Evolutionary conservation across 2,113 vertebrate genomes (phyloP), one percentile per base, ranked within the genome.

Genomic region (Phasianus colchicus): DNA sequence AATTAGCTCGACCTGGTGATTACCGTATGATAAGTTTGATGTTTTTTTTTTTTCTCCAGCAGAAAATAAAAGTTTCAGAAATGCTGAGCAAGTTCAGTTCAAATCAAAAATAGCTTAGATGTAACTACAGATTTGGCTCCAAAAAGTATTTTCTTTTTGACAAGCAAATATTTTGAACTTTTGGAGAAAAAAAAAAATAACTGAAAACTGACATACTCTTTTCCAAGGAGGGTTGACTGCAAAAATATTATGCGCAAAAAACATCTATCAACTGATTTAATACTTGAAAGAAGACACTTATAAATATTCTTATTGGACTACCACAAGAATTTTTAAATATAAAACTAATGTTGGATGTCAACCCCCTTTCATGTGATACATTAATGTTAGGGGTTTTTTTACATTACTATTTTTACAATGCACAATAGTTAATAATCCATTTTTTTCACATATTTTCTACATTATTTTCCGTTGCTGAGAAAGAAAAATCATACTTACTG

Each of bases 401-500:
- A 11, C 10, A 32, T 18, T 38, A n/a, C 10, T 83, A 34, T 71
- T 70, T 86, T 64, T 57, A 63, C 25, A 71, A 9, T 11, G 24
- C 10, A 24, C 8, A 86, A 13, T 4, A 27, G 9, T 30, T 55
- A 83, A 63, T 42, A 71, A 2, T 22, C 9, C 1, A 1, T 7
- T n/a, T 78, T 81, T 94, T 94, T 17, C 40, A 43, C 8, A 43
- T 72, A 29, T 54, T 54, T 54, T 54, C 52, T 77, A 60, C 7
- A 17, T 76, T 83, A 25, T 54, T 84, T 92, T 86, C 54, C 48
- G 19, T 2, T 38, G 40, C 58, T 45, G 20, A 87, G 6, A 82
- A 88, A 74, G 54, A 83, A 69, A 88, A 94, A 6, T 65, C 36
- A 86, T 88, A 98, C 99, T 98, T 98, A 99, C 99, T 98, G 95